Conservation (phyloP, 2,113 vertebrate genomes). For the Ursus arctos region DNA sequence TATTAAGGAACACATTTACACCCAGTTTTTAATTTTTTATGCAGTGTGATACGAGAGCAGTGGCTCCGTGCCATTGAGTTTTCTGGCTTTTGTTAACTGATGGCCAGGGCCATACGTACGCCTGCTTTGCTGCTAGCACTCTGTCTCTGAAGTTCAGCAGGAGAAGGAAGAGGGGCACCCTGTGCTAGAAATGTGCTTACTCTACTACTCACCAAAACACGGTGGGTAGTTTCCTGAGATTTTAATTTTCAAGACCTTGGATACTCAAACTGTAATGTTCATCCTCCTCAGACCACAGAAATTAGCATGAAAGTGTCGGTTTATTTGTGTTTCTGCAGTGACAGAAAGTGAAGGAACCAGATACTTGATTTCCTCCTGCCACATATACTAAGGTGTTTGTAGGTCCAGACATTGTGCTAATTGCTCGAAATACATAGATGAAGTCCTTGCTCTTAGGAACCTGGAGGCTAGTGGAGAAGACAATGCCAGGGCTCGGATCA, state of each 20-base stretch:
- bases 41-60: background rate
- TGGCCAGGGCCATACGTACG: fast-evolving
- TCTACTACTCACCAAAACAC: background rate
- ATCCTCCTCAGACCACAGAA: background rate
- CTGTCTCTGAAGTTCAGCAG: background rate
- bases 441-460: background rate
- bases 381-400: background rate
- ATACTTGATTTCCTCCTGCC: background rate
- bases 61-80: fast-evolving
- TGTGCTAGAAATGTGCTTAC: background rate
- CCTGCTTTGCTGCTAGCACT: background rate
- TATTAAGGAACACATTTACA: background rate
- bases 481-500: background rate
- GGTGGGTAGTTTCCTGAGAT: background rate
- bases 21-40: background rate
- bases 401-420: background rate
- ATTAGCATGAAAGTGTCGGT: background rate
- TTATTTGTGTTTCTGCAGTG: background rate
- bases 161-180: background rate
- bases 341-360: background rate
- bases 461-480: background rate
- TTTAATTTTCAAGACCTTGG: background rate
- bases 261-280: background rate
- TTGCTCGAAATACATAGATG: background rate
- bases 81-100: background rate